Evolutionary conservation across 2,888 invertebrate species (phyloP).

Genomic region (Microplitis deprimator): DNA sequence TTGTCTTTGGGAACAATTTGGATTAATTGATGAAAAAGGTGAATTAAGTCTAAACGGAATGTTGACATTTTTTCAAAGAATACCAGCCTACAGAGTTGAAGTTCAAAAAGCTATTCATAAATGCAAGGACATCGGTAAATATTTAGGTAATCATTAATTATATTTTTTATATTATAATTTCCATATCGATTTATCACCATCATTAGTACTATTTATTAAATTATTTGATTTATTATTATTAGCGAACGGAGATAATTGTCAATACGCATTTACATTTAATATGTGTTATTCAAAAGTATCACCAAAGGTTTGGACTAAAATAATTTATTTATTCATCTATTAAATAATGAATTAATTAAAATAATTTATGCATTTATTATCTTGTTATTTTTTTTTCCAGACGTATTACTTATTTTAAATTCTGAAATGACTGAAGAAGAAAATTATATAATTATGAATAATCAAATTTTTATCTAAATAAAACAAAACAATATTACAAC

Average conservation of each 20-base stretch:
- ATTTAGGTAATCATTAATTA: conserved; percentile 54
- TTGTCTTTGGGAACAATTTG: conserved; percentile 68
- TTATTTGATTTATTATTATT: conserved; percentile 8
- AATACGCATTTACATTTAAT: conserved; percentile 67
- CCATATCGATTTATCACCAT: background rate
- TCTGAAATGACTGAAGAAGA: conserved; percentile 1
- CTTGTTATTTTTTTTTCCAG: conserved; percentile 52
- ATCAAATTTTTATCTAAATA: conserved; percentile 2
- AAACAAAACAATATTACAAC: background rate
- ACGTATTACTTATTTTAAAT: conserved; percentile 63
- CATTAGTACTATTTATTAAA: background rate
- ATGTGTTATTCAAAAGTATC: conserved; percentile 64
- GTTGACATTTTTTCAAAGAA: conserved; percentile 67
- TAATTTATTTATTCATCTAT: background rate
- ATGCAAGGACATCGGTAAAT: conserved; percentile 66
- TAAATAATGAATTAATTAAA: background rate
- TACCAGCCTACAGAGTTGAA: conserved; percentile 66
- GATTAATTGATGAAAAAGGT: conserved; percentile 66
- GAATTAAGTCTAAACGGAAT: conserved; percentile 64
- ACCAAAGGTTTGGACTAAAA: conserved; percentile 58
- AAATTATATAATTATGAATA: background rate
- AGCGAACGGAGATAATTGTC: conserved; percentile 67
- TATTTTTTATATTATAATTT: conserved; percentile 30
- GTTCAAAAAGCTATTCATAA: conserved; percentile 62
- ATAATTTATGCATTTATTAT: background rate